Evolutionary conservation across 2,888 invertebrate genomes (phyloP).

Genomic region (Onthophagus sagittarius): DNA sequence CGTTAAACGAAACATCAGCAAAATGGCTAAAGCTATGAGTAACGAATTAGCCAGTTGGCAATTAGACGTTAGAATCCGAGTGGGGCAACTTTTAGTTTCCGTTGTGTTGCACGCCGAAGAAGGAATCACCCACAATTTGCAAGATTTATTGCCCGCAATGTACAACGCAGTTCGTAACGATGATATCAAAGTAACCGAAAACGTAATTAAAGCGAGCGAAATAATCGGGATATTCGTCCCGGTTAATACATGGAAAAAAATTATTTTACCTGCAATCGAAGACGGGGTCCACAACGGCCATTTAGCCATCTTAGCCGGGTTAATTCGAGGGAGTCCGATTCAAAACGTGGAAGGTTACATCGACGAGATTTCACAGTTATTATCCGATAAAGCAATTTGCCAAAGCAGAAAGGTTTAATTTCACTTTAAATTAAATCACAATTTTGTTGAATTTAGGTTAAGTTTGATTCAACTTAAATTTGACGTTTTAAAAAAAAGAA

Average conservation of each 20-base stretch:
- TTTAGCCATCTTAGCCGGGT: constrained; percentile 58
- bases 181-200: constrained; percentile 60
- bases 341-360: constrained; percentile 52
- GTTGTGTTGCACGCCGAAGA: constrained; percentile 71
- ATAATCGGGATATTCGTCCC: constrained; percentile 73
- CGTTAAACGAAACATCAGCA: constrained; percentile 70
- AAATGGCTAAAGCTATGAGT: constrained; percentile 67
- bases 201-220: constrained; percentile 64
- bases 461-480: too few relatives aligned
- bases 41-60: constrained; percentile 76
- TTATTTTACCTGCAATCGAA: constrained; percentile 63
- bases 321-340: constrained; percentile 57
- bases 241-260: constrained; percentile 63
- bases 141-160: constrained; percentile 55
- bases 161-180: constrained; percentile 58
- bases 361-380: constrained; percentile 55
- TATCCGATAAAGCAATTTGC: constrained; percentile 59
- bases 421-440: too few relatives aligned
- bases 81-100: constrained; percentile 70
- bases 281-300: constrained; percentile 52
- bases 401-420: constrained; percentile 54
- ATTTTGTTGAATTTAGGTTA: background rate
- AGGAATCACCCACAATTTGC: constrained; percentile 66
- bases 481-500: background rate
- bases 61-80: constrained; percentile 62